Conservation (phyloP, 2,113 vertebrate genomes). For the Gymnarchus niloticus region DNA sequence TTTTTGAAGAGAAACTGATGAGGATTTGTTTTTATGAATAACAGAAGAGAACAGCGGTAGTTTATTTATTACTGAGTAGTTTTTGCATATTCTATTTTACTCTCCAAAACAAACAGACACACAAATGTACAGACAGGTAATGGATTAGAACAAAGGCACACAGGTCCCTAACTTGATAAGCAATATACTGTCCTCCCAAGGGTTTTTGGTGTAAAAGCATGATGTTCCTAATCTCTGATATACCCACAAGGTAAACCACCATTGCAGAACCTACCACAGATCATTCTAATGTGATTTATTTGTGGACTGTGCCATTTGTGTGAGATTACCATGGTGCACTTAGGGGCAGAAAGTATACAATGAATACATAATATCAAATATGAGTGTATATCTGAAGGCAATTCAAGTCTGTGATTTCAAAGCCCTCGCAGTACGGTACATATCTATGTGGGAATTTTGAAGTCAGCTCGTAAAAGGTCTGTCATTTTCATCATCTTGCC, state of each 20-base stretch:
- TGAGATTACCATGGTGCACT: background rate
- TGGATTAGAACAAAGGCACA: too few species aligned
- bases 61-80: too few species aligned
- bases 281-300: background rate
- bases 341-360: background rate
- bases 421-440: background rate
- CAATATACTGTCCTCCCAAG: too few species aligned
- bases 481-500: background rate
- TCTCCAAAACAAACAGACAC: too few species aligned
- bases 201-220: background rate
- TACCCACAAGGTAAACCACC: background rate
- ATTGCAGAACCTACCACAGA: background rate
- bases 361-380: background rate
- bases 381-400: background rate
- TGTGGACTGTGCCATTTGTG: background rate
- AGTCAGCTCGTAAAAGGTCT: background rate
- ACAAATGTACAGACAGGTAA: too few species aligned
- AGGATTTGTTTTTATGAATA: background rate
- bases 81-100: too few species aligned
- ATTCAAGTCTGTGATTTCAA: background rate
- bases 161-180: too few species aligned
- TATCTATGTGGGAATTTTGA: background rate
- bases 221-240: background rate
- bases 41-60: too few species aligned
- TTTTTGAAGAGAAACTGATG: background rate